Evolutionary conservation across 2,888 invertebrate genomes (phyloP), one percentile per base, ranked within the genome.

Genomic region (Merodon equestris): DNA sequence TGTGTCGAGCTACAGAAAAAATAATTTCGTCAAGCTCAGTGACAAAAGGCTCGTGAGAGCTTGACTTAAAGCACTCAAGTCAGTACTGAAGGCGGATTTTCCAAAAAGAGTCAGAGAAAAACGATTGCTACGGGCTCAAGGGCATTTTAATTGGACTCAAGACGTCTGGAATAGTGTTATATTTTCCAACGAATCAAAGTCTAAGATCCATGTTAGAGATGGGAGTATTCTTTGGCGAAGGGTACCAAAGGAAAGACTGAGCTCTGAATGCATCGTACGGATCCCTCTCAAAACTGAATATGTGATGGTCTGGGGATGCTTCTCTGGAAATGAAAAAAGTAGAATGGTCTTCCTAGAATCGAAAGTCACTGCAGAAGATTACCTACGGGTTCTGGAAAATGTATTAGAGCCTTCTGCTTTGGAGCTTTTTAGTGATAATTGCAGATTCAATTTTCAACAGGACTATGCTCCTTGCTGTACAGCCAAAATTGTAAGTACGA

Each of bases 121-220:
- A 42, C 42, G 42, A 42, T 13, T 42, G n/a, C 42, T 9, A 9
- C n/a, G 42, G 42, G 42, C 42, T 44, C 44, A 44, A n/a, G 2
- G 13, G 44, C 44, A 44, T 44, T 13, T 44, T 44, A 44, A 44
- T 44, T 44, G 10, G 13, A 44, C 44, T 44, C 44, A 44, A 3
- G 44, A 44, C 44, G 13, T 3, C n/a, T 44, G 44, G 44, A 44
- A 44, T 3, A 44, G 13, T 44, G 4, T 44, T 1, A 44, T 44
- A 9, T 44, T 44, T 3, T 3, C 4, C 44, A n/a, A n/a, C 44
- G 1, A 44, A 3, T 44, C 44, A 1, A 44, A 44, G 44, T 44
- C 13, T 44, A 44, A 44, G 4, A 7, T n/a, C 1, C 4, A 44
- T 44, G 1, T 44, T 44, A n/a, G 4, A 44, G 44, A 44, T 44